Evolutionary conservation across 1,140 invertebrate genomes (phyloP), one percentile per base, ranked within the genome.

Genomic region (Homarus americanus): DNA sequence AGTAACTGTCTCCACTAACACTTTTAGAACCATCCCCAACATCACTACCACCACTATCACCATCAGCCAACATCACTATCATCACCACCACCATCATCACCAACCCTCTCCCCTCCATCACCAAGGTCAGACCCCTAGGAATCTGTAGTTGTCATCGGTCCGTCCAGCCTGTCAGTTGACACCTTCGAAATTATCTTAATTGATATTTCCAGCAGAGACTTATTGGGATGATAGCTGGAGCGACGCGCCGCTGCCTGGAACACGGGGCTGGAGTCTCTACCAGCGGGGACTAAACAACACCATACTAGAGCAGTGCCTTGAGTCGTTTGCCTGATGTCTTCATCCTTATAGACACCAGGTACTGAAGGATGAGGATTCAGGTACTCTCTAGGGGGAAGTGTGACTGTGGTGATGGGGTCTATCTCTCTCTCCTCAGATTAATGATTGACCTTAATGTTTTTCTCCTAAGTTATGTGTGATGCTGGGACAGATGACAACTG

Each of bases 181-280:
- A 87, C 72, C 58, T 84, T 63, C 82, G 32, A 84, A 78, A 91
- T 91, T 79, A 69, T 85, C 82, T 85, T 78, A 84, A 91, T 84
- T 85, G 88, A 91, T 85, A 79, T 91, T 76, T 78, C 82, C 82
- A 84, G 82, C 72, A 78, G 44, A 79, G 28, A 40, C 34, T 78
- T 69, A 82, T 72, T 41, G 63, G 36, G 41, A 28, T 15, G 73
- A 32, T 78, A 9, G 3, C 73, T 63, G 15, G 36, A 41, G 3
- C 32, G 17, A 20, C 73, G 12, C 10, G 24, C 28, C 28, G 4
- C 63, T 32, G 28, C 63, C n/a, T 28, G 63, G 5, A 28, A 66
- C 63, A 66, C 63, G 4, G n/a, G 12, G 0, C 28, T 66, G 44
- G 15, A 49, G 5, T 15, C 44, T 7, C 44, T 49, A 49, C 44